phyloP scores from a whole-genome alignment of 2,113 vertebrate genomes.

The Garra rufa region DNA sequence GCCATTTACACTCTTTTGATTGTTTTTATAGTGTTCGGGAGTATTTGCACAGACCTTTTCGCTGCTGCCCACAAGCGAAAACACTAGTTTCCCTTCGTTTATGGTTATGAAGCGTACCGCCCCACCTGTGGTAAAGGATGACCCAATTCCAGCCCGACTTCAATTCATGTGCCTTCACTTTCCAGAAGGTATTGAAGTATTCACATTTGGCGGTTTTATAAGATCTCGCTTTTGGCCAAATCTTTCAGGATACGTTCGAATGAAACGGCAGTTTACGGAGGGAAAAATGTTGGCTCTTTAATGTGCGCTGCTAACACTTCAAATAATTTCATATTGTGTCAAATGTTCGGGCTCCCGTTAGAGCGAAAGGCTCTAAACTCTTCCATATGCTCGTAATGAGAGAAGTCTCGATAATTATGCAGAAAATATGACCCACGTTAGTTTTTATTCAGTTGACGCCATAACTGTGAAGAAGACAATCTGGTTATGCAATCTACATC shows the following conservation, averaged over 20 bases:
- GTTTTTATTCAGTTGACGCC: constrained; percentile 16
- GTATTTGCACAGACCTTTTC: constrained; percentile 25
- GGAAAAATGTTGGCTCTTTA: constrained; percentile 25
- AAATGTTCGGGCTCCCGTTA: constrained; percentile 45
- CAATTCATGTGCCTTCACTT: constrained; percentile 18
- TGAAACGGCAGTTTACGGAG: constrained; percentile 16
- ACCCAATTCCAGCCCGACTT: constrained; percentile 13
- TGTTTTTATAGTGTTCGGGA: constrained; percentile 19
- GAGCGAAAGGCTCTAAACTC: constrained; percentile 22
- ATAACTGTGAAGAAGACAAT: constrained; percentile 7
- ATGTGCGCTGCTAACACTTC: constrained; percentile 1
- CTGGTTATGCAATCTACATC: constrained; percentile 42
- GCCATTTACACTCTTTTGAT: constrained; percentile 32
- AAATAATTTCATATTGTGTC: constrained; percentile 45
- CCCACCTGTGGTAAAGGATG: constrained; percentile 27
- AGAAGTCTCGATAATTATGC: constrained; percentile 23
- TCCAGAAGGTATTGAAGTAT: constrained; percentile 33
- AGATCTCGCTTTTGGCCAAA: background rate
- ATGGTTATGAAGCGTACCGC: constrained; percentile 1
- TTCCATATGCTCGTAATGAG: constrained; percentile 52
- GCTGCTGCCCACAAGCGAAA: constrained; percentile 16
- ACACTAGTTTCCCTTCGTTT: background rate
- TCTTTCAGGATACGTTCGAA: constrained; percentile 32
- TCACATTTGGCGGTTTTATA: constrained; percentile 30
- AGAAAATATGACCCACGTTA: background rate